A percentile compares a stretch with the other conserved stretches of the same genome.
These are phyloP conservation scores for Delphinapterus leucas DNA, from an alignment of 2,113 vertebrate species.

Conservation along the genomic window DNA sequence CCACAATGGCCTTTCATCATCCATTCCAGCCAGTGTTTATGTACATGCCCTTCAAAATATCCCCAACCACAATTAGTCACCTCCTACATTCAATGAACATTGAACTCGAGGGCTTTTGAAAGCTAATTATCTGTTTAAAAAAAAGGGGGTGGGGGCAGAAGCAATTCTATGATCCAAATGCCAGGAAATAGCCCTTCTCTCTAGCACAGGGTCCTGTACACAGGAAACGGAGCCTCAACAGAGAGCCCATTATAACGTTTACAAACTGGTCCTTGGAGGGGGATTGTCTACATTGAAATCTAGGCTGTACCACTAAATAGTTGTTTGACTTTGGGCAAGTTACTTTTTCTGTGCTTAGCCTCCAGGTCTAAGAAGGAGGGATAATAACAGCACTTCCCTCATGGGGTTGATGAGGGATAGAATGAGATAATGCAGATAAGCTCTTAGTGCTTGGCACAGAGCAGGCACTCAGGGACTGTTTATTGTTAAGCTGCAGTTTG, in stretches of 20 bases:
- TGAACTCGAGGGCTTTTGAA: neutral
- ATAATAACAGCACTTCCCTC: neutral
- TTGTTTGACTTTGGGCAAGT: neutral
- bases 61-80: neutral
- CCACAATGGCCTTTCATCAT: neutral
- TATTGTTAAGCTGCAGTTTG: neutral
- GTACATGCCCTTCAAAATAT: neutral
- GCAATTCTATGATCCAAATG: neutral
- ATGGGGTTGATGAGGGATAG: neutral
- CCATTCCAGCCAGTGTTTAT: neutral
- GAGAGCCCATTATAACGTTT: neutral
- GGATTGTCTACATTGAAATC: neutral
- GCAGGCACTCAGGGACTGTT: neutral
- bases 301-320: neutral
- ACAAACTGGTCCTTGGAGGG: neutral
- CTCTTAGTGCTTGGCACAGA: neutral
- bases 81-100: neutral
- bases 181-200: neutral
- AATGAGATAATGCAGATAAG: neutral
- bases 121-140: slow-evolving; percentile 8
- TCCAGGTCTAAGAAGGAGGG: neutral
- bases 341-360: neutral
- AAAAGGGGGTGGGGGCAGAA: neutral
- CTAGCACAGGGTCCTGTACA: neutral
- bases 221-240: neutral